Evolutionary conservation across 2,888 invertebrate species (phyloP), one percentile per base, ranked within the genome.

Genomic region (Vesta saturnalis): DNA sequence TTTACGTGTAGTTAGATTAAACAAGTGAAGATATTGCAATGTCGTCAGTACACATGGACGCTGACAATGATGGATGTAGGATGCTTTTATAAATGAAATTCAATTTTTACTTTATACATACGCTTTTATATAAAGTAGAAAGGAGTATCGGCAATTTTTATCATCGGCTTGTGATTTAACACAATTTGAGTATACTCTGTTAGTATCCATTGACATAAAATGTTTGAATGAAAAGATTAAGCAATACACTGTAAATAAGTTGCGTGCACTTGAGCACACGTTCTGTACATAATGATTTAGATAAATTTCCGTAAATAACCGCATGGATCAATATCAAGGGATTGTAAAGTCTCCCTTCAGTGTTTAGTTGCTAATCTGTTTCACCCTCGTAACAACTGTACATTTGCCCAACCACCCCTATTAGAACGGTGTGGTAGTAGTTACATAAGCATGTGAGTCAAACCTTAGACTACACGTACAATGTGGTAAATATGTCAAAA

Each of bases 301-400:
- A 64, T 69, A 70, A 70, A 70, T 70, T 70, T 70, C 67, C 70
- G 70, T 66, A 66, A 67, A 66, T 70, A 70, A 67, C 70, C 67
- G 57, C 70, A 64, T 21, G 63, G 70, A 74, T 74, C 74, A 69
- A 74, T 74, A 73, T 63, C 73, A 74, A 72, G 72, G 72, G 74
- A 73, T 73, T 73, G 72, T 73, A 72, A 74, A 71, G 67, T 74
- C 70, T 69, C 70, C 74, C 74, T 70, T 68, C 69, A 49, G 72
- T 72, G 71, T 74, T 73, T 73, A 73, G 72, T 73, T 72, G 74
- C 73, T 73, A 74, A 74, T 74, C 74, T 74, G 74, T 71, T 74
- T 72, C 71, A 71, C 74, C 74, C 74, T 70, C 67, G 67, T 69
- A 72, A 72, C 74, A 73, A 73, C 72, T 73, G 74, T 73, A 74